Evolutionary conservation across 2,113 vertebrate genomes (phyloP), one percentile per base, ranked within the genome.

Genomic region (Rhegmatorhina hoffmannsi): DNA sequence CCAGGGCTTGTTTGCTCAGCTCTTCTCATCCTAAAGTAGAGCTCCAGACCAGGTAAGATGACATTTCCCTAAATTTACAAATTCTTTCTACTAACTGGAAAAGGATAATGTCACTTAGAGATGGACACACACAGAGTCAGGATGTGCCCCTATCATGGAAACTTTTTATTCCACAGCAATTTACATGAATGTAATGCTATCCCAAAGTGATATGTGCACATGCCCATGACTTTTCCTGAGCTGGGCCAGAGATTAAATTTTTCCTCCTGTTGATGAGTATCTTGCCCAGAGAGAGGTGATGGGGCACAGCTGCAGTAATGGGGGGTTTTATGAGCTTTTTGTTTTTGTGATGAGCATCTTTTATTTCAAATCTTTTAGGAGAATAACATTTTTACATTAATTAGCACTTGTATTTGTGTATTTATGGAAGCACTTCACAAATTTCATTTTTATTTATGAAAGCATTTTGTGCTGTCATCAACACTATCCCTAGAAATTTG

Each of bases 361-460:
- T 91, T 84, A 80, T 94, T 63, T 44, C 17, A 81, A 77, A 60
- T 40, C 47, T 64, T 84, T 94, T 77, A 86, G 52, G 77, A 60
- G 5, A 83, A 88, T 26, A 68, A 53, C 2, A 49, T 70, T 94
- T 96, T 86, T 77, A 52, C 55, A 89, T 68, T 90, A 92, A 93
- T 92, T 93, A 86, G 52, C 53, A 12, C 69, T 90, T 86, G 58
- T 66, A 46, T 66, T 82, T 90, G 26, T 74, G 46, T 78, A 74
- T 89, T 81, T 90, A 60, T 69, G 55, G 76, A 91, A 95, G 34
- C 70, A 76, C 77, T 92, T 92, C 68, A 80, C 47, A 90, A 69
- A 92, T 84, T 81, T 80, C 68, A 63, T 81, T 92, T 93, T 88
- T 93, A 84, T 95, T 92, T 95, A 83, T 84, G 73, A 89, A 94